Conservation (phyloP, 2,888 invertebrate genomes). For the Drosophila algonquin region DNA sequence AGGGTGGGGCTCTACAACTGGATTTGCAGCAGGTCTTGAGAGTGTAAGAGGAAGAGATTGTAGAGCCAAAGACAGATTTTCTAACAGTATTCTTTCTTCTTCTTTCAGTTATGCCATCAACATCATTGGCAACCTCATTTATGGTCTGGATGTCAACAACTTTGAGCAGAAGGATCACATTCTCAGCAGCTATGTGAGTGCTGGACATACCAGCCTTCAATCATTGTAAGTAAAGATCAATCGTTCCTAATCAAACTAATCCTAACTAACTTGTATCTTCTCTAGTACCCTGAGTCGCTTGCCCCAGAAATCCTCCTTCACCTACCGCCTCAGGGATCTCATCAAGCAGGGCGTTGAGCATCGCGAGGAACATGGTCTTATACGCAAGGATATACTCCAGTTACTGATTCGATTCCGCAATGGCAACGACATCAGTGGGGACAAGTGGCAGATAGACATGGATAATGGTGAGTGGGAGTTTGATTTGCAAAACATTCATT, state of each 20-base stretch:
- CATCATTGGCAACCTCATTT: constrained; percentile 84
- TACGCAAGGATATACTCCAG: constrained; percentile 84
- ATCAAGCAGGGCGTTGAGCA: constrained; percentile 82
- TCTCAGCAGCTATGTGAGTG: constrained; percentile 63
- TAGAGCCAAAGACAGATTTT: background rate
- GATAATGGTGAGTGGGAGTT: constrained; percentile 50
- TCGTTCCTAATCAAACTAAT: no score
- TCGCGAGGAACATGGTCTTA: constrained; percentile 83
- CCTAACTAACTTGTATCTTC: background rate
- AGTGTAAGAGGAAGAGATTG: constrained; percentile 57
- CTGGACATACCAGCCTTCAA: constrained; percentile 18
- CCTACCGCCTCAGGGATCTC: constrained; percentile 75
- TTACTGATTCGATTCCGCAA: constrained; percentile 84
- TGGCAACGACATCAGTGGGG: constrained; percentile 67
- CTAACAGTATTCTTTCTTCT: background rate
- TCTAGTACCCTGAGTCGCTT: constrained; percentile 68
- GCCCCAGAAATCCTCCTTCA: constrained; percentile 67
- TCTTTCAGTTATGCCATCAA: constrained; percentile 83
- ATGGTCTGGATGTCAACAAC: constrained; percentile 84
- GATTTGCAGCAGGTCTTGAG: constrained; percentile 71
- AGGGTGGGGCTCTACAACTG: constrained; percentile 63
- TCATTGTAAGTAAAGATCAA: constrained; percentile 60
- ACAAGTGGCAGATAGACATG: constrained; percentile 77
- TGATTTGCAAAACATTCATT: fast-evolving
- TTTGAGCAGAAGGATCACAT: constrained; percentile 79